These are phyloP conservation scores for Mesitornis unicolor DNA, from an alignment of 2,113 vertebrate genomes.

Conservation along the genomic window DNA sequence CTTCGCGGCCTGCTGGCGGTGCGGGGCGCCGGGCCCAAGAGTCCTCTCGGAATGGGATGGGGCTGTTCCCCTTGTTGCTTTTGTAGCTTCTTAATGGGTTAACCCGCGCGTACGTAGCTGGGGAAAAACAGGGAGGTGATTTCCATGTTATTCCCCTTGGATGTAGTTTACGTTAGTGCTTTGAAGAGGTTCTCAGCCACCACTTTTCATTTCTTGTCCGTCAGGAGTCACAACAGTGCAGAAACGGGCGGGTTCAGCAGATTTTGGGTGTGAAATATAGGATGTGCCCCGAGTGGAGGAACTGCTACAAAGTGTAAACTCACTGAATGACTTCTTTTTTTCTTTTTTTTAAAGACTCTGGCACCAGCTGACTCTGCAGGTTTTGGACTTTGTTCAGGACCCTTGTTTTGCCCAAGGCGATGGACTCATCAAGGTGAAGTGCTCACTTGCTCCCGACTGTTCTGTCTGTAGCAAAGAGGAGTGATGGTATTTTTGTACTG, in stretches of 20 bases:
- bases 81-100: fast-evolving
- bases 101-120: fast-evolving
- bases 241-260: fast-evolving
- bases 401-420: slow-evolving; percentile 92
- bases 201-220: too few relatives aligned
- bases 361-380: slow-evolving; percentile 94
- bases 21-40: too few relatives aligned
- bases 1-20: too few relatives aligned
- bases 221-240: fast-evolving
- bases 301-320: fast-evolving
- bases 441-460: fast-evolving
- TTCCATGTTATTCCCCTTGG: fast-evolving
- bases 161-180: fast-evolving
- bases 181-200: too few relatives aligned
- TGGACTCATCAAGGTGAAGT: slow-evolving; percentile 90
- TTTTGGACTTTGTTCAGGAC: slow-evolving; percentile 92
- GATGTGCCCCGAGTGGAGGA: fast-evolving
- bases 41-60: not conserved
- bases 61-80: fast-evolving
- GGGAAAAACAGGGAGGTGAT: fast-evolving
- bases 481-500: fast-evolving
- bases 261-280: fast-evolving
- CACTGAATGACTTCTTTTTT: not conserved
- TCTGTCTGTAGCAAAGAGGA: fast-evolving
- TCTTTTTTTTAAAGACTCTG: slow-evolving; percentile 78